Conservation (phyloP, 2,797 vertebrate genomes). For the Limosa lapponica region DNA sequence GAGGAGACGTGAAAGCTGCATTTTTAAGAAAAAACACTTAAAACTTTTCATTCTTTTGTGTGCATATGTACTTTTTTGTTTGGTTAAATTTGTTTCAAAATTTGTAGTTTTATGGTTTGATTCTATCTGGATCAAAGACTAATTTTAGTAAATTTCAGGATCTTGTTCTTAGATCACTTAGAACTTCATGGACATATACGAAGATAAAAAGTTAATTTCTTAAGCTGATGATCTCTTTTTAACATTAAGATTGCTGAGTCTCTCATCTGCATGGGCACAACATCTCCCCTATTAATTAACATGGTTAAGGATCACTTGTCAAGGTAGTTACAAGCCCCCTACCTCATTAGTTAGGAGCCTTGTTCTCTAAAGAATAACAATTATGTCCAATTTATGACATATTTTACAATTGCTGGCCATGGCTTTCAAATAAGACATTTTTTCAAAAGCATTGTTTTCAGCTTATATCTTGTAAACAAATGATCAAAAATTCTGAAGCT, state of each 20-base stretch:
- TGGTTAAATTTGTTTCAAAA: not conserved
- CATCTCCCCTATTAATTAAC: not conserved
- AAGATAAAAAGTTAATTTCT: not conserved
- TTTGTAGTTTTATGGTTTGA: not conserved
- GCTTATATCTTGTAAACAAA: not conserved
- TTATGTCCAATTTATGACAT: not conserved
- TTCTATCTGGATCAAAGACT: not conserved
- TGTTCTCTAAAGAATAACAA: not conserved
- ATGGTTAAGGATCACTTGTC: not conserved
- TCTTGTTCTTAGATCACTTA: not conserved
- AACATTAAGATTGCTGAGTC: not conserved
- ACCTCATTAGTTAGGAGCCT: not conserved
- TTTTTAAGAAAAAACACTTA: not conserved
- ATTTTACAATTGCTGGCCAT: not conserved
- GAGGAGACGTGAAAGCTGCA: rapidly evolving
- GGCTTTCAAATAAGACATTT: not conserved
- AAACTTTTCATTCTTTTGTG: not conserved
- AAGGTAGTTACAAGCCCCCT: not conserved
- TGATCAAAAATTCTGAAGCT: not conserved
- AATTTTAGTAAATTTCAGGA: not conserved
- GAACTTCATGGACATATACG: not conserved
- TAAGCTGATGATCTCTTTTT: not conserved
- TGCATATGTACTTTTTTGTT: not conserved
- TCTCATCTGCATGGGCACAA: not conserved
- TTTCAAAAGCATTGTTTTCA: not conserved